Evolutionary conservation across 2,888 invertebrate species (phyloP), one percentile per base, ranked within the genome.

Genomic region (Xestia c-nigrum): DNA sequence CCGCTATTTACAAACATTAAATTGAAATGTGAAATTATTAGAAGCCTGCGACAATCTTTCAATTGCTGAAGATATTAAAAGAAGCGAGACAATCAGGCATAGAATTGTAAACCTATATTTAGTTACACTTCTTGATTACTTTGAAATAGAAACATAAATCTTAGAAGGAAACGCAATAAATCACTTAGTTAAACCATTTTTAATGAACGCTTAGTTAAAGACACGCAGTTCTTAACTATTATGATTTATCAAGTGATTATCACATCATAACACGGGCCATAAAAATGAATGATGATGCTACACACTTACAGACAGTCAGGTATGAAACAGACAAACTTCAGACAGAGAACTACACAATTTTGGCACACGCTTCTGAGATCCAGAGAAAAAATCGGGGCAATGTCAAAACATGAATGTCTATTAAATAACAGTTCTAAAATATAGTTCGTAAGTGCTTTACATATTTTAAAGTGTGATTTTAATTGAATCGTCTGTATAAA

Each of bases 1-100:
- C 16, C 73, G 46, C 83, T 92, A 91, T 93, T 94, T 93, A 92
- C 89, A 91, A 94, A 93, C 90, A 94, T 72, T 88, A 76, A 74
- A 81, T 74, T 76, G 67, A 73, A 81, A 67, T 85, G 87, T 84
- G 76, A 86, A 89, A 85, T 81, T 3, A 31, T 31, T 78, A 76
- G 47, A 46, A 63, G 63, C 69, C 70, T 40, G n/a, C 21, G 38
- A 24, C 46, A 47, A 55, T 63, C 19, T 68, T 46, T 14, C 31
- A 52, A 66, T 43, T 57, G 19, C 31, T 59, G 10, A 71, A 64
- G 5, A 74, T 64, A 61, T 72, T 50, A 10, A 66, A 77, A 72
- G 43, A 12, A 43, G 10, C 5, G 5, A 61, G 63, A 16, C 52
- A 63, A 52, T 67, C 46, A 31, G 9, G 70, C n/a, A 72, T 43